Base-by-base conservation (phyloP, 2,888 invertebrate species). In the Idaea dimidiata region DNA sequence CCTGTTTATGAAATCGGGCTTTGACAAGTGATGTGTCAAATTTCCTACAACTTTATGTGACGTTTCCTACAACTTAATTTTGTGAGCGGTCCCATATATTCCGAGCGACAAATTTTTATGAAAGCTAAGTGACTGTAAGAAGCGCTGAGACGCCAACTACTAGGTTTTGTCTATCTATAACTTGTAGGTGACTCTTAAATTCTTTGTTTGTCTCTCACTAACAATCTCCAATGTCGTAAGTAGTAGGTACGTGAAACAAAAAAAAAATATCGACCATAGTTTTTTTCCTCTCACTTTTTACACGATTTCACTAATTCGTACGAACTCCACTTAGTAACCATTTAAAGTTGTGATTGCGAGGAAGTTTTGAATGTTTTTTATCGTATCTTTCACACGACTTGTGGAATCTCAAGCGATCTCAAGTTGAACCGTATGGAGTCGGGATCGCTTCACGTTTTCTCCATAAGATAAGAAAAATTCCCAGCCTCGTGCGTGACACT, bases 261-360 rank as follows among this genome's bases (percentile, higher is more conserved):
- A 43, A 43, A 43, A 43, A 7, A 10, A 10, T 43, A 43, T 43
- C 43, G 14, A 43, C 43, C 43, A 1, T 14, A 14, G 43, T 43
- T 43, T 43, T 43, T n/a, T 43, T 43, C 10, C 43, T 43, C 43
- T 43, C 43, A 43, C 43, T 43, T 43, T 43, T 43, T 43, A 43
- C 43, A 43, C 43, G 43, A 43, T 43, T 43, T 43, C 43, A 43
- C 43, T 43, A 43, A 43, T 43, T 43, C 43, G 43, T 43, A 43
- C 43, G 43, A 43, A 43, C 8, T 6, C 43, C 43, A 43, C 14
- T 43, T 10, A 10, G 14, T 14, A 43, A 43, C 43, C 43, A 10
- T 43, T 43, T 5, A 43, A 43, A 43, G 14, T 43, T 43, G 43
- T 8, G 43, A 43, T 43, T 43, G 10, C 14, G 43, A 43, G 3